Evolutionary conservation across 2,888 invertebrate species (phyloP).

Genomic region (Itoplectis maculator): DNA sequence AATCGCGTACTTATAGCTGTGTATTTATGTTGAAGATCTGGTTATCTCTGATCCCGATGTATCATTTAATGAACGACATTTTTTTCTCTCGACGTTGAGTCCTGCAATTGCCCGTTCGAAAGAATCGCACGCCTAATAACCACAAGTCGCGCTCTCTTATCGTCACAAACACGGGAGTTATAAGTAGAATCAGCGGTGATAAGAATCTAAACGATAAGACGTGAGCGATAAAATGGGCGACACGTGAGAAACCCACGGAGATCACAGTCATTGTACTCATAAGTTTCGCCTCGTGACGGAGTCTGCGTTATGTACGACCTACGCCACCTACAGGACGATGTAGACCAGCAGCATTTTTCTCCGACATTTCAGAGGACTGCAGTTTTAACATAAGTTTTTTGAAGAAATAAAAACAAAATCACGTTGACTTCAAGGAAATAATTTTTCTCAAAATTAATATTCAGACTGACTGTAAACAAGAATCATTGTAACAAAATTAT

Average conservation of each 20-base stretch:
- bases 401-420: no score
- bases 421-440: no score
- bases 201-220: conserved; percentile 52
- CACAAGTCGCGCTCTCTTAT: conserved; percentile 18
- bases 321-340: background rate
- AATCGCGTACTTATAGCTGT: no score
- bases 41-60: no score
- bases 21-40: no score
- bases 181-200: conserved; percentile 44
- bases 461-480: no score
- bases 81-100: background rate
- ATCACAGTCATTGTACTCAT: background rate
- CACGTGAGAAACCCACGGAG: conserved; percentile 30
- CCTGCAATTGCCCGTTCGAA: background rate
- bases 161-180: conserved; percentile 20
- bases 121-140: conserved; percentile 27
- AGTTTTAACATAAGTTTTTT: no score
- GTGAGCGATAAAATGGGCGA: conserved; percentile 45
- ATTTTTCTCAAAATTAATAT: no score
- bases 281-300: no score
- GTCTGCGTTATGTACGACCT: no score
- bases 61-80: background rate
- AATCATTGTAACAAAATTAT: no score
- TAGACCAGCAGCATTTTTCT: background rate
- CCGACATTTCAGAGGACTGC: no score